Evolutionary conservation across 2,113 vertebrate genomes (phyloP).

Genomic region (Anhinga anhinga): DNA sequence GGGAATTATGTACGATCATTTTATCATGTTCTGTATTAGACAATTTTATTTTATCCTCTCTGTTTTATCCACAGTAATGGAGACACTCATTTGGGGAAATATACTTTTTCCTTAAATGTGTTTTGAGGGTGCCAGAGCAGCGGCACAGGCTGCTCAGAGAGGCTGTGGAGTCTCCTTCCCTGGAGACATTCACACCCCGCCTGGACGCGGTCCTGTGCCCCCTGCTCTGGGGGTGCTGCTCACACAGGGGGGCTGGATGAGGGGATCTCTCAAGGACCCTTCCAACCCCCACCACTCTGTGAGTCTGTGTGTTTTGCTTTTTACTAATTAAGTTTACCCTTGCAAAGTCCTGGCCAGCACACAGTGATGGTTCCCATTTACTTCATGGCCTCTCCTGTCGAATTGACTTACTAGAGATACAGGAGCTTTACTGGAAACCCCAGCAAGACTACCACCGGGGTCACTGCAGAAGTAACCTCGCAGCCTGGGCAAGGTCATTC

Average conservation of each 20-base stretch:
- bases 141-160: no score
- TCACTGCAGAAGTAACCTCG: background rate
- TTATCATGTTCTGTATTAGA: background rate
- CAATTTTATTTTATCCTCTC: background rate
- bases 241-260: no score
- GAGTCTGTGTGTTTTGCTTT: background rate
- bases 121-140: no score
- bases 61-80: background rate
- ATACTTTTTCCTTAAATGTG: fast-evolving
- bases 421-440: background rate
- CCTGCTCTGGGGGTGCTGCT: no score
- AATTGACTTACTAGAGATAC: fast-evolving
- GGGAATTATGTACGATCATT: background rate
- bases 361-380: background rate
- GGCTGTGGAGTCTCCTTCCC: no score
- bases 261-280: no score
- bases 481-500: background rate
- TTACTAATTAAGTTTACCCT: background rate
- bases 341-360: background rate
- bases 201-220: no score
- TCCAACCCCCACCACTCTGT: no score
- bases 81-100: background rate
- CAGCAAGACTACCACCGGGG: background rate
- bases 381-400: background rate
- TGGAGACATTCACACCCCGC: no score